phyloP scores from a whole-genome alignment of 2,797 vertebrate genomes.

The Eremophila alpestris region DNA sequence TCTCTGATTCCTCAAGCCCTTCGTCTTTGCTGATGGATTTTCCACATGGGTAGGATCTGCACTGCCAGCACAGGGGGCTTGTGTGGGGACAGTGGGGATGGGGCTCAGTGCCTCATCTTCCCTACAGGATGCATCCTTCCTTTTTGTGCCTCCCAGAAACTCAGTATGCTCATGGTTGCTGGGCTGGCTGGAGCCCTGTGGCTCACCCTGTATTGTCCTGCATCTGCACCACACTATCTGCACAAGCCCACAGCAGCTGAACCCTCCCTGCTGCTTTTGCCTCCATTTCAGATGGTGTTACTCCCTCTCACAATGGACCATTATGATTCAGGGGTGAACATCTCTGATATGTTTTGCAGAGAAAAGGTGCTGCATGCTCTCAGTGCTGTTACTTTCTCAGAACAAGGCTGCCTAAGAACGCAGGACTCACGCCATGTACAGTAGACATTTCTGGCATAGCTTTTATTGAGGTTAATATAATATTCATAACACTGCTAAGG shows the following conservation, averaged over 20 bases:
- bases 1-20: neutral
- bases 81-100: accelerated
- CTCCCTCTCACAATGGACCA: accelerated
- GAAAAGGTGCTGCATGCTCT: neutral
- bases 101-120: neutral
- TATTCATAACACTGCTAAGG: slow-evolving; percentile 69
- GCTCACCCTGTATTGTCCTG: accelerated
- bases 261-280: neutral
- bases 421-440: neutral
- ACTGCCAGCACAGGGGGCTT: neutral
- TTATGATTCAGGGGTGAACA: neutral
- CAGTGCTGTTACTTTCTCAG: neutral
- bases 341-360: neutral
- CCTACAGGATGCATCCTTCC: neutral
- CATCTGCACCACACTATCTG: neutral
- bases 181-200: neutral
- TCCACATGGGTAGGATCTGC: neutral
- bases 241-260: neutral
- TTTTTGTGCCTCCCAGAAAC: neutral
- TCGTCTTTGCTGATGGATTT: neutral
- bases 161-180: accelerated
- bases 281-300: neutral
- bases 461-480: slow-evolving; percentile 67
- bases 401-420: slow-evolving; percentile 45
- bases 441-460: slow-evolving; percentile 46